phyloP scores from a whole-genome alignment of 2,888 invertebrate genomes.

The Rotaria socialis region DNA sequence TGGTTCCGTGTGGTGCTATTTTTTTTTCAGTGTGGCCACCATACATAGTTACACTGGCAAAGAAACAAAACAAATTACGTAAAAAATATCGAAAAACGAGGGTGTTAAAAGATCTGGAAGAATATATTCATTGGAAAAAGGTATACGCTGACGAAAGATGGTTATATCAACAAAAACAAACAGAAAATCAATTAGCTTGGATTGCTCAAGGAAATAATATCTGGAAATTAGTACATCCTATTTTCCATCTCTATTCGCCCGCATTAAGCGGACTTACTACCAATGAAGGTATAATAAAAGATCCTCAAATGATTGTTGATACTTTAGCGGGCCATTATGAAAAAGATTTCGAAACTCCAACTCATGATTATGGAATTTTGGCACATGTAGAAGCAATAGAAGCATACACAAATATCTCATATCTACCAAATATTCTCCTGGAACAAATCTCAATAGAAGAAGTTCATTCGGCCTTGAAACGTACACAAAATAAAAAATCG shows the following conservation, averaged over 20 bases:
- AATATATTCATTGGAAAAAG: background rate
- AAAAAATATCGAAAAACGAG: background rate
- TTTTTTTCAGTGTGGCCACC: background rate
- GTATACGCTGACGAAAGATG: background rate
- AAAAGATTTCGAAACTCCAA: background rate
- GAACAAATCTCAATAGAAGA: background rate
- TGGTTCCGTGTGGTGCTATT: background rate
- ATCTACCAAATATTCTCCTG: background rate
- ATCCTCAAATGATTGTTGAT: background rate
- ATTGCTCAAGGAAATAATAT: slow-evolving; percentile 10
- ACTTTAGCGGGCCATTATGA: background rate
- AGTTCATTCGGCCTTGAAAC: background rate
- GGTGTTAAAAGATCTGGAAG: background rate
- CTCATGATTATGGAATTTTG: background rate
- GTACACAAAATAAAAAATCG: background rate
- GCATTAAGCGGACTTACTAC: background rate
- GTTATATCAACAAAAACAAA: background rate
- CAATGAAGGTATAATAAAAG: background rate
- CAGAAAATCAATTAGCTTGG: background rate
- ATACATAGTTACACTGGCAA: background rate
- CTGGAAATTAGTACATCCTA: background rate
- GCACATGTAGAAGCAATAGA: background rate
- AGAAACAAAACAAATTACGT: background rate
- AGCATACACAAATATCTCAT: background rate
- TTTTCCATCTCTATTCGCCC: background rate